These are phyloP conservation scores for Zonotrichia albicollis DNA, from an alignment of 2,797 vertebrate species.

Conservation along the genomic window DNA sequence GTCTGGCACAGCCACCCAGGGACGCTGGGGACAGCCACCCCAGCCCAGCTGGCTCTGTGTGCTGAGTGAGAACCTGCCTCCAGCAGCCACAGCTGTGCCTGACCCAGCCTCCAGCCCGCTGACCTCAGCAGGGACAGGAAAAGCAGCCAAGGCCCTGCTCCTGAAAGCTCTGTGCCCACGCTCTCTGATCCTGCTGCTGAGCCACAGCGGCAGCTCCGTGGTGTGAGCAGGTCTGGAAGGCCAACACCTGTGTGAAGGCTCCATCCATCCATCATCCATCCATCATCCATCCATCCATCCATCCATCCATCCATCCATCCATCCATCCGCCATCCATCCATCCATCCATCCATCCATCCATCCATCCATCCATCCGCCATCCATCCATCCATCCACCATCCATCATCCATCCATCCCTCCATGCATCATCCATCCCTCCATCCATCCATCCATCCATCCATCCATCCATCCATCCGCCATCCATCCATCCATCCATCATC, in stretches of 20 bases:
- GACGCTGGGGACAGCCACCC: rapidly evolving
- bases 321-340: too few relatives aligned
- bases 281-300: too few relatives aligned
- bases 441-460: too few relatives aligned
- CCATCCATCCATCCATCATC: too few relatives aligned
- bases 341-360: too few relatives aligned
- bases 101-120: neutral
- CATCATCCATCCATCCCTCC: too few relatives aligned
- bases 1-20: rapidly evolving
- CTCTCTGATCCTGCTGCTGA: neutral
- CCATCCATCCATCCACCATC: too few relatives aligned
- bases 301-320: too few relatives aligned
- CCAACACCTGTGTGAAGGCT: rapidly evolving
- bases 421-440: neutral
- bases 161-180: rapidly evolving
- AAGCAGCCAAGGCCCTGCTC: neutral
- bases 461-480: too few relatives aligned
- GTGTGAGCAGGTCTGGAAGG: rapidly evolving
- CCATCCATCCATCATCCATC: too few relatives aligned
- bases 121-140: neutral
- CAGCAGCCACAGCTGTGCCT: neutral
- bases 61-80: neutral
- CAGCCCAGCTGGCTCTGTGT: rapidly evolving
- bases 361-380: too few relatives aligned
- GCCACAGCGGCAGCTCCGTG: rapidly evolving